These are phyloP conservation scores for Actinemys pallida DNA, from an alignment of 2,113 vertebrate genomes.

Conservation along the genomic window DNA sequence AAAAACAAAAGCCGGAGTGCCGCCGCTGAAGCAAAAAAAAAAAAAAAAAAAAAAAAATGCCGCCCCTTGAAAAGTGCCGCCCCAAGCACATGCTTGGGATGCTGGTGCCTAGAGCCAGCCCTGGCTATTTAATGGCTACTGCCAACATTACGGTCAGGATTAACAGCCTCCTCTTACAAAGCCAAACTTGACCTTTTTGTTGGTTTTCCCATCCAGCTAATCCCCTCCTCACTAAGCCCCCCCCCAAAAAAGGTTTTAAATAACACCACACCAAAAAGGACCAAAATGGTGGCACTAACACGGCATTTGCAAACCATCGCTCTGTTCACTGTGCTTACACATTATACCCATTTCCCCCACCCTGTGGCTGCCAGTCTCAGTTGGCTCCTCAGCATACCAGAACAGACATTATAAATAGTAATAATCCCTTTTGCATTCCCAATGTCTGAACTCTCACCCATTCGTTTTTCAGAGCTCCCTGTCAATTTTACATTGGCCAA, in stretches of 20 bases:
- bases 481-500: fast-evolving
- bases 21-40: too few species aligned
- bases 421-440: background rate
- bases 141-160: background rate
- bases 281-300: background rate
- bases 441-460: background rate
- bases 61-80: too few species aligned
- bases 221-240: conserved; percentile 57
- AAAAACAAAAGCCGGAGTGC: too few species aligned
- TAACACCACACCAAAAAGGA: background rate
- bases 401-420: background rate
- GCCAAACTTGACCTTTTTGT: conserved; percentile 18
- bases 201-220: background rate
- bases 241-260: conserved; percentile 33
- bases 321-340: background rate
- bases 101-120: too few species aligned
- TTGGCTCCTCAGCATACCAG: background rate
- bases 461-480: fast-evolving
- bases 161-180: background rate
- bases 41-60: too few species aligned
- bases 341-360: background rate
- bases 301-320: fast-evolving
- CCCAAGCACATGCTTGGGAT: too few species aligned
- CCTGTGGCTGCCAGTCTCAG: fast-evolving
- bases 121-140: background rate